Conservation (phyloP, 2,113 vertebrate species). For the Hippopotamus amphibius region DNA sequence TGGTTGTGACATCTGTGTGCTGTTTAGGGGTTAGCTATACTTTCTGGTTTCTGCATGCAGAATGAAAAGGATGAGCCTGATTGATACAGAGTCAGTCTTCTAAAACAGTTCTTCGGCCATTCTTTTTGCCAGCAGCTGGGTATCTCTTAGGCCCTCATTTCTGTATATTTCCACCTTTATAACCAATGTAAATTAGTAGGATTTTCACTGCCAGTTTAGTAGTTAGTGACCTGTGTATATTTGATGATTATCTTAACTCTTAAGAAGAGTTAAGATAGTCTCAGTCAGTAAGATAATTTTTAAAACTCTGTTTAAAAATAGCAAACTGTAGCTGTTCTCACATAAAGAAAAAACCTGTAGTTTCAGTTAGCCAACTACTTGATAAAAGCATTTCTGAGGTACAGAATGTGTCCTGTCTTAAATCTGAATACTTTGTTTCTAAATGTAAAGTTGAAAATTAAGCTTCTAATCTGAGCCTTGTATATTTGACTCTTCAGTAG, state of each 20-base stretch:
- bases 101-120: not conserved
- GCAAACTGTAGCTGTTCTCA: not conserved
- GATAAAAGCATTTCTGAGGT: not conserved
- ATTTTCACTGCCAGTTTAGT: not conserved
- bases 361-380: not conserved
- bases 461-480: not conserved
- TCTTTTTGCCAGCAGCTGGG: not conserved
- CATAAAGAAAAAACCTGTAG: not conserved
- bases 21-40: not conserved
- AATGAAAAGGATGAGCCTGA: not conserved
- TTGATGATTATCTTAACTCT: not conserved
- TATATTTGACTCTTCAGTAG: not conserved
- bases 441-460: not conserved
- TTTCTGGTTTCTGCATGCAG: not conserved
- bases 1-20: not conserved
- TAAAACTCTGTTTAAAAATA: not conserved
- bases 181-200: not conserved
- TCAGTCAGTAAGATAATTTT: not conserved
- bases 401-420: not conserved
- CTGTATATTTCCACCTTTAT: not conserved
- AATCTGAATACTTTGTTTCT: slow-evolving; percentile 17
- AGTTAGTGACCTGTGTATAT: not conserved
- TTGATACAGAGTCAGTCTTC: not conserved
- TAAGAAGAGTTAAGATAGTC: not conserved
- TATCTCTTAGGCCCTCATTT: not conserved